phyloP scores from a whole-genome alignment of 2,797 vertebrate species.

The Meriones psammophilus region DNA sequence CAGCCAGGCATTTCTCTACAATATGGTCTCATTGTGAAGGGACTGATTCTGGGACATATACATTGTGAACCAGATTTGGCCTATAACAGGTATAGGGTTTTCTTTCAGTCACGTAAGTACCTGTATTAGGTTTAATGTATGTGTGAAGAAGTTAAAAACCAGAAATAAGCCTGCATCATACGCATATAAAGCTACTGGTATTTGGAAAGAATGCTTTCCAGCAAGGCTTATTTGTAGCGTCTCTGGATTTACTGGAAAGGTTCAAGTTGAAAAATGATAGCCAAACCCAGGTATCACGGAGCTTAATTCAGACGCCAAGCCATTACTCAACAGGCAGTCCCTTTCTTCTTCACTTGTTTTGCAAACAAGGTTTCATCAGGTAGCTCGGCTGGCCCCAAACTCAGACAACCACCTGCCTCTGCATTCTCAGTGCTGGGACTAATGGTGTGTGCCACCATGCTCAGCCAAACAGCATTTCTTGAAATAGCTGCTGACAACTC shows the following conservation, averaged over 20 bases:
- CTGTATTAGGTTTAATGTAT: neutral
- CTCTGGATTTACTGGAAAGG: neutral
- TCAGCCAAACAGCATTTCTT: neutral
- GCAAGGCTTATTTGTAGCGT: neutral
- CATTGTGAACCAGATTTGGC: neutral
- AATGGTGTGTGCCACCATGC: neutral
- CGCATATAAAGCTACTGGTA: neutral
- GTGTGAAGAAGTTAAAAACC: neutral
- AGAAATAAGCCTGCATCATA: neutral
- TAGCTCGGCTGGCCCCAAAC: neutral
- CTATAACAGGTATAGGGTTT: neutral
- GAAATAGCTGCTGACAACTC: neutral
- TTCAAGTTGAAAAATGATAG: neutral
- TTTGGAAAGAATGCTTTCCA: neutral
- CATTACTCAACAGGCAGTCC: neutral
- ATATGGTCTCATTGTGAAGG: neutral
- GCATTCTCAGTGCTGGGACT: neutral
- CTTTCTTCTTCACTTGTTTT: neutral
- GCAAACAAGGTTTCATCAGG: neutral
- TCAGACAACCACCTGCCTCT: neutral
- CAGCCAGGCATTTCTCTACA: no score
- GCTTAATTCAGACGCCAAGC: constrained; percentile 4
- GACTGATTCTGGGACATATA: neutral
- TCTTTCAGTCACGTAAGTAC: neutral
- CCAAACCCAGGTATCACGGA: neutral